A percentile compares a stretch with the other conserved stretches of the same genome.
Conservation (phyloP, 2,797 vertebrate species). For the Molossus molossus region DNA sequence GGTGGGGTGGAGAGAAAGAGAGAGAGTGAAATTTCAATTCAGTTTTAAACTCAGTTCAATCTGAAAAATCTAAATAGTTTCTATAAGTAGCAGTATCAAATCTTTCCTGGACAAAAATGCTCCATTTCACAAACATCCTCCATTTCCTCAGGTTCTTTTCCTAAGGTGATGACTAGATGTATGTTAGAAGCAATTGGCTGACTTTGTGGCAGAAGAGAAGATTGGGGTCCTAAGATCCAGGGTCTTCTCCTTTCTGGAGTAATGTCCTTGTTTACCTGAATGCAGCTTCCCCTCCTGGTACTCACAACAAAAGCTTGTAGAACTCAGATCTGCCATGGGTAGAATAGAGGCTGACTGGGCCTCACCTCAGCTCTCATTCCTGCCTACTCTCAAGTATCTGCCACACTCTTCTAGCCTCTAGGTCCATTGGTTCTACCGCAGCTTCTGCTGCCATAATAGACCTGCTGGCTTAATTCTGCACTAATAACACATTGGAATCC, state of each 20-base stretch:
- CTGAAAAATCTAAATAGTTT: constrained; percentile 34
- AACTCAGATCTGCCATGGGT: neutral
- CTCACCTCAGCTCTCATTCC: neutral
- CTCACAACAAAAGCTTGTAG: neutral
- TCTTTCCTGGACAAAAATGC: neutral
- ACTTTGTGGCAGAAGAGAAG: neutral
- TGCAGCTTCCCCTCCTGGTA: neutral
- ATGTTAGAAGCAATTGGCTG: neutral
- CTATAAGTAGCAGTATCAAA: neutral
- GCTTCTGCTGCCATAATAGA: neutral
- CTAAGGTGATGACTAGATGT: neutral
- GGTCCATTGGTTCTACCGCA: neutral
- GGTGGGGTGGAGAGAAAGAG: neutral
- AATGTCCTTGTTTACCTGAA: neutral
- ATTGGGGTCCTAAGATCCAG: neutral
- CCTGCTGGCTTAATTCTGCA: neutral
- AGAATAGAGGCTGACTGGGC: neutral
- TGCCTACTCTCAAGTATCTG: neutral
- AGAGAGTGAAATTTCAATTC: neutral
- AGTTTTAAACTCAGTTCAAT: constrained; percentile 28
- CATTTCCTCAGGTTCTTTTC: neutral
- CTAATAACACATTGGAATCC: neutral
- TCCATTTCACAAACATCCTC: constrained; percentile 23
- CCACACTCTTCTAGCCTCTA: neutral
- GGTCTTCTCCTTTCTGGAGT: neutral